Base-by-base conservation (phyloP, 1,140 invertebrate species). In the Zaprionus ghesquierei region DNA sequence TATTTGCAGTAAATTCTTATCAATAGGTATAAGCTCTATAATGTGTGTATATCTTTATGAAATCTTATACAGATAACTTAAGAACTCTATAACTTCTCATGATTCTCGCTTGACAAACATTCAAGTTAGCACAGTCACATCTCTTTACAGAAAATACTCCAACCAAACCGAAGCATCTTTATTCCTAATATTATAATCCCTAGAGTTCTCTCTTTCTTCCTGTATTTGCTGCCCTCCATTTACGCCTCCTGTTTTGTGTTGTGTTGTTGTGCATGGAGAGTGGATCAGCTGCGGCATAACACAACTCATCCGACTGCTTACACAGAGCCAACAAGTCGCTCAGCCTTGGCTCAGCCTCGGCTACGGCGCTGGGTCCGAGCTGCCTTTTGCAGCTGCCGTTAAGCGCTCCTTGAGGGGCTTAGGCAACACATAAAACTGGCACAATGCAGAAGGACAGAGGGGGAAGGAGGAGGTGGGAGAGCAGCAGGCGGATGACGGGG, bases 211-310 rank as follows among this genome's bases (percentile, higher is more conserved):
- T 15, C n/a, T 41, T 2, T 41, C 5, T 15, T 3, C 8, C n/a
- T 41, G 13, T 41, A 2, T 8, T 6, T 41, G 13, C 6, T 38
- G 13, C 5, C 5, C 13, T 38, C n/a, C 20, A 49, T 5, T 29
- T 29, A 9, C n/a, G 27, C 27, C 5, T 29, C 27, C 27, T 58
- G 18, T 41, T 25, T 33, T 31, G 53, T 9, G 1, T 59, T 69
- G 64, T 73, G 49, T 23, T 63, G 58, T 58, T 64, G 64, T 75
- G 68, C 54, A n/a, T n/a, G n/a, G n/a, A n/a, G 46, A 71, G 66
- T 71, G 72, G 72, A 75, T 75, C 72, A 75, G 72, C 68, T 64
- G 72, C 49, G 68, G 60, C 33, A 75, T 75, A 75, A 75, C 72
- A 75, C 66, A 70, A 69, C 68, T 75, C 72, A 75, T 64, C 72